A percentile compares a stretch with the other conserved stretches of the same genome.
phyloP scores from a whole-genome alignment of 2,888 invertebrate genomes.

The Polydrusus pterygomalis region DNA sequence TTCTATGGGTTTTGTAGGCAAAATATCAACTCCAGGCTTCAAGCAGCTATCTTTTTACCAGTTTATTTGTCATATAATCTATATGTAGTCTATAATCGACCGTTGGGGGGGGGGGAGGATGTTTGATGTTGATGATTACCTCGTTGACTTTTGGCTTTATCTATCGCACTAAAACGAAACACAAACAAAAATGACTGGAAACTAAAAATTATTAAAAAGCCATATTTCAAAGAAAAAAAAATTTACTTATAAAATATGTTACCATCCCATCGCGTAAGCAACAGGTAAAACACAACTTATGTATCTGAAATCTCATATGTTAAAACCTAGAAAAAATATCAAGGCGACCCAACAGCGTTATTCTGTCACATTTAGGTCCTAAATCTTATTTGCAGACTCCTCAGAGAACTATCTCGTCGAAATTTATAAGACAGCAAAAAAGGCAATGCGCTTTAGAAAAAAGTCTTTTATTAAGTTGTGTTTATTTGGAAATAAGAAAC shows the following conservation, averaged over 20 bases:
- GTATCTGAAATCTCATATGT: slow-evolving; percentile 43
- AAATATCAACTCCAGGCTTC: too few species aligned
- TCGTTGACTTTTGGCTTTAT: too few species aligned
- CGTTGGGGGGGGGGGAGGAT: too few species aligned
- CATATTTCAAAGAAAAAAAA: not conserved
- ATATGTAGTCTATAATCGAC: too few species aligned
- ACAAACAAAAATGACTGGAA: too few species aligned
- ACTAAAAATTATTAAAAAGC: too few species aligned
- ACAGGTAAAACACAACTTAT: slow-evolving; percentile 14
- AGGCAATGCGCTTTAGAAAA: slow-evolving; percentile 33
- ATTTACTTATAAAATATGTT: not conserved
- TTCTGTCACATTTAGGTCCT: slow-evolving; percentile 54
- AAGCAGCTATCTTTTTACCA: too few species aligned
- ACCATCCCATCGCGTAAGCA: not conserved
- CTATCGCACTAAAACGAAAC: too few species aligned
- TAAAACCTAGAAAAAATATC: slow-evolving; percentile 33
- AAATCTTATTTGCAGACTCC: slow-evolving; percentile 58
- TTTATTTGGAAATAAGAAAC: slow-evolving; percentile 53
- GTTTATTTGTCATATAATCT: too few species aligned
- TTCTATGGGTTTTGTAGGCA: too few species aligned
- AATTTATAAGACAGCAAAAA: slow-evolving; percentile 55
- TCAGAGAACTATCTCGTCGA: slow-evolving; percentile 54
- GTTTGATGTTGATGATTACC: too few species aligned
- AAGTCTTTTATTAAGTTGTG: slow-evolving; percentile 54
- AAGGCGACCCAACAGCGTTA: slow-evolving; percentile 37